Conservation (phyloP, 2,888 invertebrate species). For the Vanessa cardui region DNA sequence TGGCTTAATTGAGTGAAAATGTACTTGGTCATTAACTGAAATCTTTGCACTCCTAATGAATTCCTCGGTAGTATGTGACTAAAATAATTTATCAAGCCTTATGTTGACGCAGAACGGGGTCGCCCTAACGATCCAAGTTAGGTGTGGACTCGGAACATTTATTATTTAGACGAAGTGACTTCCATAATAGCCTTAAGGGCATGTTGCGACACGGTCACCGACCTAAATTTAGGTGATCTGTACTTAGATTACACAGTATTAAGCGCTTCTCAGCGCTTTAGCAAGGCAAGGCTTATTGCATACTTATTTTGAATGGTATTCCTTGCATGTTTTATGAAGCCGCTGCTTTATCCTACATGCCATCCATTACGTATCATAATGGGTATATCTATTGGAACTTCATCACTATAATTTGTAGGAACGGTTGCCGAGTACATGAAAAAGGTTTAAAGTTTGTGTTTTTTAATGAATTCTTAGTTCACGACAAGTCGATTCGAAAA, state of each 20-base stretch:
- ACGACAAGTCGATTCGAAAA: no score
- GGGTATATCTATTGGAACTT: no score
- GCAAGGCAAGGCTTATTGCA: conserved; percentile 21
- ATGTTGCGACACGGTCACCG: conserved; percentile 30
- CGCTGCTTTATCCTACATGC: background rate
- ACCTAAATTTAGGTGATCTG: conserved; percentile 28
- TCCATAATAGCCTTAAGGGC: conserved; percentile 36
- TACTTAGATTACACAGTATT: conserved; percentile 20
- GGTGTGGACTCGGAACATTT: conserved; percentile 54
- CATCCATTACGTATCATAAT: no score
- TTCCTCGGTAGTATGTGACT: conserved; percentile 36
- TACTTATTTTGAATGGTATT: background rate
- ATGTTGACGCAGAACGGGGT: conserved; percentile 46
- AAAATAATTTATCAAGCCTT: conserved; percentile 42
- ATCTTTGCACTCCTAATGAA: conserved; percentile 38
- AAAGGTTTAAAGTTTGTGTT: no score
- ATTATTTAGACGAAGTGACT: conserved; percentile 54
- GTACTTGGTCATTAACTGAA: conserved; percentile 32
- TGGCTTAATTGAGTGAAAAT: conserved; percentile 34
- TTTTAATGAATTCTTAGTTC: no score
- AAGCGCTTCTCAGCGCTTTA: conserved; percentile 11
- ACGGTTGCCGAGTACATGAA: no score
- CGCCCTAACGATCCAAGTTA: conserved; percentile 58
- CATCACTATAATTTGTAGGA: no score
- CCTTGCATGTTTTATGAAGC: background rate